Base-by-base conservation (phyloP, 2,113 vertebrate genomes). In the Misgurnus anguillicaudatus region DNA sequence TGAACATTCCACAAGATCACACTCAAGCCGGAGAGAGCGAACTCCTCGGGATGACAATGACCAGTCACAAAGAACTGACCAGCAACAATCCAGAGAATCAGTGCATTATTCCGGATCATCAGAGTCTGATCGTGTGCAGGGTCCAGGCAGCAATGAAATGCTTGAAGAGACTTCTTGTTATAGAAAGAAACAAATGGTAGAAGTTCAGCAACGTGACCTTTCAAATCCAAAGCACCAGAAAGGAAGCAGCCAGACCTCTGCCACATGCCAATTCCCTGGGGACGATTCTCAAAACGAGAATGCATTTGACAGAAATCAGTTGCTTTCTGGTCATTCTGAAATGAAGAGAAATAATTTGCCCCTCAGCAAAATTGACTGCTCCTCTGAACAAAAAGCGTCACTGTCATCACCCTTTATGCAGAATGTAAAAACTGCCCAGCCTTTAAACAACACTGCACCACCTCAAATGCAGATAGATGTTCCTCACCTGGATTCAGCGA, bases 1-100 rank as follows among this genome's bases (percentile, higher is more conserved):
- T 13, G 48, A 45, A 24, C 11, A 61, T 47, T 81, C 83, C 2
- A 9, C 79, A 24, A 61, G 47, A 4, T 79, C 76, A 21, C 64
- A 8, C 19, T 78, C 79, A 65, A 36, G 39, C 62, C 39, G 19
- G 24, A 81, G 48, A 41, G 60, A 21, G 24, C 57, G 24, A 9
- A 78, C 78, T 47, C 17, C 55, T 7, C 17, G 31, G 24, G 45
- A 36, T 0, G 60, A 60, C 2, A 61, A 42, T 36, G 66, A 63
- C 31, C 55, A 58, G 13, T 62, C 60, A 14, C 24, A 9, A 7
- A 75, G 53, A 6, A 64, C 42, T 4, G 45, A 75, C 10, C 60
- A 73, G 38, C 70, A 61, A 9, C 36, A 45, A 19, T 5, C 17
- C 4, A 36, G 36, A 2, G 2, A 11, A 8, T 42, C 60, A n/a